These are phyloP conservation scores for Arizona elegans DNA, from an alignment of 2,113 vertebrate genomes.

Conservation along the genomic window DNA sequence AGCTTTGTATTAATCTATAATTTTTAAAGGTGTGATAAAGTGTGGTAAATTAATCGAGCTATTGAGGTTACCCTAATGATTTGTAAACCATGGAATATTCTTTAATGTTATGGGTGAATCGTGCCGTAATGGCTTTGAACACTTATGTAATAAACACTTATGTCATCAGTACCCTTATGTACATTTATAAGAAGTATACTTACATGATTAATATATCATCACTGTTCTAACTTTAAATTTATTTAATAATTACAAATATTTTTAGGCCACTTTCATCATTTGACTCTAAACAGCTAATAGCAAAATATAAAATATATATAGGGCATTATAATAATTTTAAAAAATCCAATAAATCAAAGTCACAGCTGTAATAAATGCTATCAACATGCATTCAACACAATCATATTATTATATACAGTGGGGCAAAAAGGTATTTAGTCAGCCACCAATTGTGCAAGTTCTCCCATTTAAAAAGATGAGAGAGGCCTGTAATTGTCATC, in stretches of 20 bases:
- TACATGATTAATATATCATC: not conserved
- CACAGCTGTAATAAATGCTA: not conserved
- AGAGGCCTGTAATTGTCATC: too few species aligned
- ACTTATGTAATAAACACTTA: not conserved
- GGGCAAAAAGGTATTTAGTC: too few species aligned
- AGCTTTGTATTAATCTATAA: too few species aligned
- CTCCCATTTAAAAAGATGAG: too few species aligned
- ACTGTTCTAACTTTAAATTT: not conserved
- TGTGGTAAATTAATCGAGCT: not conserved
- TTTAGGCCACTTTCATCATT: not conserved
- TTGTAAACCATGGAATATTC: not conserved
- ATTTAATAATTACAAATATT: not conserved
- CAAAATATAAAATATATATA: not conserved
- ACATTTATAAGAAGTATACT: not conserved
- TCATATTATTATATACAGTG: not conserved
- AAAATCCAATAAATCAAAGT: not conserved
- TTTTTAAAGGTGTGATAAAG: not conserved
- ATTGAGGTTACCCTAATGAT: not conserved
- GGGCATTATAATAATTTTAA: not conserved
- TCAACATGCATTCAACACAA: not conserved
- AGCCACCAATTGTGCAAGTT: too few species aligned
- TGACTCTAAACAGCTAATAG: not conserved
- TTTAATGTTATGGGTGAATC: not conserved
- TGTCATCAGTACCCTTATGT: not conserved
- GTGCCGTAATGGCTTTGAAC: not conserved